Evolutionary conservation across 2,113 vertebrate genomes (phyloP), one percentile per base, ranked within the genome.

Genomic region (Rhynchomys soricoides): DNA sequence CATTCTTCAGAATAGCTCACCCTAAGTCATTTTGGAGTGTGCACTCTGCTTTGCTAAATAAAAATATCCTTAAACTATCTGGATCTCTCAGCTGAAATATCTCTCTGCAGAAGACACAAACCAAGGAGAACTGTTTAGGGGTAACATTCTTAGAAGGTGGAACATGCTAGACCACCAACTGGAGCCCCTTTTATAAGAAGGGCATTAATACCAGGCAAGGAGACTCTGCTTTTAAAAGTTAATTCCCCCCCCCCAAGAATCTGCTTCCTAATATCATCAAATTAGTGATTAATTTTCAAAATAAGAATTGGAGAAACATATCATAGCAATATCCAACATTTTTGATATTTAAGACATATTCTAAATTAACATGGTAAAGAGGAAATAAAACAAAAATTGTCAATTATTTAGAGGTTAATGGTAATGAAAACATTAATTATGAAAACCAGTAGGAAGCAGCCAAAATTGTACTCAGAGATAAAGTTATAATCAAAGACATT

Each of bases 381-480:
- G 81, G 87, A 94, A 94, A 73, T 85, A 52, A 92, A 96, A 66
- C 62, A 40, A 86, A 93, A 89, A 78, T 57, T 77, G 12, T 17
- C 91, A 86, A 91, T 91, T 79, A 74, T 93, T 85, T 95, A 48
- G 40, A 96, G 79, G 43, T 62, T 64, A 62, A 52, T 75, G 29
- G 5, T 82, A 90, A 87, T 93, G 37, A 59, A 92, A 93, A 52
- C 48, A 89, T 74, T 92, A n/a, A n/a, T 95, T 64, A 62, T 93
- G 13, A 86, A 86, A 91, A 59, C 48, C 48, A 79, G n/a, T 81
- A 68, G 50, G 78, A 93, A 91, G 29, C 13, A 81, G 34, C 37
- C 82, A 96, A 96, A 89, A 7, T 45, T 77, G 34, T 50, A 52
- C 55, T 91, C 15, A 87, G 70, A 88, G 94, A 90, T 77, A 85